phyloP scores from a whole-genome alignment of 2,797 vertebrate species.

The Betta splendens region DNA sequence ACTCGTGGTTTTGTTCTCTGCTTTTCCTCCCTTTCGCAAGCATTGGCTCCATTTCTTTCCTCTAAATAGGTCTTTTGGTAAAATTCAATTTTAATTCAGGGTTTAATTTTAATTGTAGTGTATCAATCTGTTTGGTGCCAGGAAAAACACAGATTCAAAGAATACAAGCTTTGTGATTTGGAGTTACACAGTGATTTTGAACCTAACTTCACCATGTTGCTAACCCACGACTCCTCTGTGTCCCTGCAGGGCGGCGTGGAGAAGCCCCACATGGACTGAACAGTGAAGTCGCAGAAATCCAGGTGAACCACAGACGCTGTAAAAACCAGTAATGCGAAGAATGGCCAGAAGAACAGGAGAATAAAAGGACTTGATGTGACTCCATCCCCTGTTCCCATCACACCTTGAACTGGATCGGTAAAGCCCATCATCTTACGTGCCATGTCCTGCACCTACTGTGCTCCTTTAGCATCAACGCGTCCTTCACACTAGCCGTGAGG shows the following conservation, averaged over 20 bases:
- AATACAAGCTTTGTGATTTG: not conserved
- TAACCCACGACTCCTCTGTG: conserved; percentile 16
- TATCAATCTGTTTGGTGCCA: conserved; percentile 36
- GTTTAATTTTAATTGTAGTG: conserved; percentile 23
- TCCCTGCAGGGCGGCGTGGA: conserved; percentile 85
- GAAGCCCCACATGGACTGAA: conserved; percentile 92
- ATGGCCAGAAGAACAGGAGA: conserved; percentile 27
- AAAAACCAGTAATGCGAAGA: conserved; percentile 42
- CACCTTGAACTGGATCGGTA: conserved; percentile 52
- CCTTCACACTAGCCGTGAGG: conserved; percentile 34
- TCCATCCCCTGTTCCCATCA: conserved; percentile 53
- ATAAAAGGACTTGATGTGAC: conserved; percentile 57
- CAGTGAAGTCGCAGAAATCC: conserved; percentile 17
- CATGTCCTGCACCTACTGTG: conserved; percentile 58
- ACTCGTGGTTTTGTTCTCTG: conserved; percentile 50
- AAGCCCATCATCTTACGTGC: conserved; percentile 65
- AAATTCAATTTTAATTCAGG: conserved; percentile 8
- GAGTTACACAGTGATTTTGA: not conserved
- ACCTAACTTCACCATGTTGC: not conserved
- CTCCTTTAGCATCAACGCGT: conserved; percentile 48
- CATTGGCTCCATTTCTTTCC: conserved; percentile 39
- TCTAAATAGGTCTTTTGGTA: conserved; percentile 2
- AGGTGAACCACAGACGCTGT: conserved; percentile 22
- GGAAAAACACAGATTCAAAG: conserved; percentile 7
- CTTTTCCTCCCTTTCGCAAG: conserved; percentile 46